Percentiles rank a stretch among this genome's conserved stretches.
These are phyloP conservation scores for Drosophila tsacasi DNA, from an alignment of 1,140 invertebrate species.

Conservation along the genomic window DNA sequence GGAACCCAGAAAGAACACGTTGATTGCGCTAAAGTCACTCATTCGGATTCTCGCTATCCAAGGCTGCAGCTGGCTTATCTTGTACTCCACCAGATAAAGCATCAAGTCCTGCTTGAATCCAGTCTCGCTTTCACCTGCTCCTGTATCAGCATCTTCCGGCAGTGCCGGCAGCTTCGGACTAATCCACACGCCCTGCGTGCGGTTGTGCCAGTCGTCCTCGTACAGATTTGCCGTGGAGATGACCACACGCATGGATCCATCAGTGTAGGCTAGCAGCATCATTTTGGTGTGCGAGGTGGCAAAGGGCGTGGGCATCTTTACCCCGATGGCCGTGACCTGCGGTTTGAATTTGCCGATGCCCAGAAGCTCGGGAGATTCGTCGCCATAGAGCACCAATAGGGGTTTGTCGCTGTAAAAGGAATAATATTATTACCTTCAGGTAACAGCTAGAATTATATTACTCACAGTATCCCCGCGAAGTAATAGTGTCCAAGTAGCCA, in stretches of 20 bases:
- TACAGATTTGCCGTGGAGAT: constrained; percentile 97
- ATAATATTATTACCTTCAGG: too few species aligned
- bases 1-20: constrained; percentile 94
- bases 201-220: constrained; percentile 95
- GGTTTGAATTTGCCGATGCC: constrained; percentile 86
- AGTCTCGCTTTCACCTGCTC: constrained; percentile 92
- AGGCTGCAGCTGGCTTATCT: constrained; percentile 88
- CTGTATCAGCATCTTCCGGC: constrained; percentile 86
- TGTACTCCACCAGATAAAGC: constrained; percentile 93
- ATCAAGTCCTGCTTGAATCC: constrained; percentile 94
- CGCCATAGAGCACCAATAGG: constrained; percentile 92
- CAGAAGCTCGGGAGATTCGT: constrained; percentile 88
- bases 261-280: constrained; percentile 94
- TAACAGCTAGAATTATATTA: constrained; percentile 4
- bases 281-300: constrained; percentile 98
- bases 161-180: constrained; percentile 91
- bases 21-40: constrained; percentile 92
- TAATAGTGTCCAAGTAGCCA: constrained; percentile 89
- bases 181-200: constrained; percentile 97
- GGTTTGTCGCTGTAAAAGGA: constrained; percentile 87
- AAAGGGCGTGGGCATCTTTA: constrained; percentile 92
- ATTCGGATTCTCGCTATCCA: constrained; percentile 91
- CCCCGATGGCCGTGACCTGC: constrained; percentile 89
- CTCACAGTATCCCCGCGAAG: constrained; percentile 89
- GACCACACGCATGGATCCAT: constrained; percentile 93